A percentile compares a stretch with the other conserved stretches of the same genome.
Conservation (phyloP, 2,797 vertebrate genomes). For the Malacoctenus gilli region DNA sequence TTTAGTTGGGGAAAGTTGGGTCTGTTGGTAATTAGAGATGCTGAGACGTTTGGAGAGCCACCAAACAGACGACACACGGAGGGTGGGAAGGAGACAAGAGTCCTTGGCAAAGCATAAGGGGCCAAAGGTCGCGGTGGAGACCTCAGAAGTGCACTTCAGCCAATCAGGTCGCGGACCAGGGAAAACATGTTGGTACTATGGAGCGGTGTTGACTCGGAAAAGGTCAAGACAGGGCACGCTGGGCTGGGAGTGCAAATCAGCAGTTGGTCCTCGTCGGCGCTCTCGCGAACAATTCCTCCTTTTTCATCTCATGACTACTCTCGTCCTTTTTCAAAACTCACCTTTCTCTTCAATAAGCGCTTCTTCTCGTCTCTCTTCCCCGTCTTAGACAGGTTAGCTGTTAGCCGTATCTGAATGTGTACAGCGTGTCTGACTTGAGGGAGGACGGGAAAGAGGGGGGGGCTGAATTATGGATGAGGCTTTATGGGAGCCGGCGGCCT, state of each 20-base stretch:
- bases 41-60: slow-evolving; percentile 68
- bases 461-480: slow-evolving; percentile 75
- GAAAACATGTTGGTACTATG: slow-evolving; percentile 54
- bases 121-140: slow-evolving; percentile 61
- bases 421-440: slow-evolving; percentile 54
- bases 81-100: slow-evolving; percentile 45
- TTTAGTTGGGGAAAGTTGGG: slow-evolving; percentile 80
- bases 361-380: slow-evolving; percentile 9
- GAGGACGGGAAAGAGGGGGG: too few species aligned
- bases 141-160: slow-evolving; percentile 59
- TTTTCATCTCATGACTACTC: slow-evolving; percentile 15
- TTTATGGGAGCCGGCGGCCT: slow-evolving; percentile 68
- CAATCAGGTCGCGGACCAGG: slow-evolving; percentile 53
- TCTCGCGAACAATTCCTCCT: slow-evolving; percentile 11
- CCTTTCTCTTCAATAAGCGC: slow-evolving; percentile 10
- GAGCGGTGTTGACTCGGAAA: slow-evolving; percentile 56
- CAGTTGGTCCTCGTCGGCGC: slow-evolving; percentile 21
- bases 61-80: slow-evolving; percentile 65
- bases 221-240: slow-evolving; percentile 56
- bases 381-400: slow-evolving; percentile 38
- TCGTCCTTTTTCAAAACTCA: neutral
- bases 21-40: slow-evolving; percentile 77
- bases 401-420: slow-evolving; percentile 43
- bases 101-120: slow-evolving; percentile 48
- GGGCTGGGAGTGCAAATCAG: slow-evolving; percentile 41